Conservation (phyloP, 2,113 vertebrate species). For the Acinonyx jubatus region DNA sequence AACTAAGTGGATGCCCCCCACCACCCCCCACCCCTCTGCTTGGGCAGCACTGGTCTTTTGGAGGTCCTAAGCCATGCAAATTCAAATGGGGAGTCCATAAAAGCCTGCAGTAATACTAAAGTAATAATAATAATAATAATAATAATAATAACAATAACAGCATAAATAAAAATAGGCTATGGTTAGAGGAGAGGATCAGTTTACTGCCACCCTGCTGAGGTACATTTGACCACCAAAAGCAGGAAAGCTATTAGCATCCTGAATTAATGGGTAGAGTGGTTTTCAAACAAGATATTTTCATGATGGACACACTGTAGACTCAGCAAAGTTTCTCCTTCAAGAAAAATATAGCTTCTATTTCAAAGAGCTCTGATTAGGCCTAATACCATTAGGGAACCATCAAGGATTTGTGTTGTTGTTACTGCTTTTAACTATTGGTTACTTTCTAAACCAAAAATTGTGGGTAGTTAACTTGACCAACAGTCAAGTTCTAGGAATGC, state of each 20-base stretch:
- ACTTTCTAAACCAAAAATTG: conserved; percentile 82
- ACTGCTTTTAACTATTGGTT: conserved; percentile 81
- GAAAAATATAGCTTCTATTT: conserved; percentile 83
- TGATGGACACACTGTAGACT: conserved; percentile 79
- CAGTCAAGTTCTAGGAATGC: conserved; percentile 84
- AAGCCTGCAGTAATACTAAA: conserved; percentile 40
- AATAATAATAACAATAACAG: conserved; percentile 40
- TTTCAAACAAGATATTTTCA: conserved; percentile 82
- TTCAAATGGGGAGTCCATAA: background rate
- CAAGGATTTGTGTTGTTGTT: conserved; percentile 82
- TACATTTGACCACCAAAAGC: conserved; percentile 65
- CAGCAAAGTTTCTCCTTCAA: conserved; percentile 81
- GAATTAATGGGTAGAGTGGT: conserved; percentile 80
- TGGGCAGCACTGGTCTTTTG: background rate
- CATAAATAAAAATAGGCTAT: conserved; percentile 67
- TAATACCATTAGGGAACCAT: conserved; percentile 82
- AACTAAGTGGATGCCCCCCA: background rate
- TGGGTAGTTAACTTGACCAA: conserved; percentile 83
- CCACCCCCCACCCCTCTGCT: background rate
- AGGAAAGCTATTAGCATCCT: conserved; percentile 77
- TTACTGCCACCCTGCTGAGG: conserved; percentile 68
- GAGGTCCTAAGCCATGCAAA: background rate
- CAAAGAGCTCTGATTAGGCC: conserved; percentile 80
- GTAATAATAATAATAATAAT: conserved; percentile 43
- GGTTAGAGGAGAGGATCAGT: conserved; percentile 33